Conservation (phyloP, 2,113 vertebrate species). For the Mesitornis unicolor region DNA sequence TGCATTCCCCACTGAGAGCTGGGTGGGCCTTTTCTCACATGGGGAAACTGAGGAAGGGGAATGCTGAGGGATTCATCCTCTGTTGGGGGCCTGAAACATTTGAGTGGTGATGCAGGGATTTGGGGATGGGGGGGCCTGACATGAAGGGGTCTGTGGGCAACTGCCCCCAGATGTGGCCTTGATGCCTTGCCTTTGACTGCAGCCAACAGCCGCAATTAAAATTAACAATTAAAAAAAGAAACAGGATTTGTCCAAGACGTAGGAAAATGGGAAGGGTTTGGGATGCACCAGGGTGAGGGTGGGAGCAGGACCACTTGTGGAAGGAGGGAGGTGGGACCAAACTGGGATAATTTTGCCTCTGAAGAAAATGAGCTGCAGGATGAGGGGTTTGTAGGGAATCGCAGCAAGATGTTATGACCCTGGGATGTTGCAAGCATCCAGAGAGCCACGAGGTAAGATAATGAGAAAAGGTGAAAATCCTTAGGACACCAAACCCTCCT, state of each 20-base stretch:
- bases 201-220: neutral
- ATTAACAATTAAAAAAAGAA: no score
- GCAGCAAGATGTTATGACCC: accelerated
- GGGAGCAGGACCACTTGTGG: neutral
- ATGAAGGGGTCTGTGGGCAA: neutral
- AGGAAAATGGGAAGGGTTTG: neutral
- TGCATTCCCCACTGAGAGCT: neutral
- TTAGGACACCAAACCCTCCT: neutral
- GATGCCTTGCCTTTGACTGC: neutral
- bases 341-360: accelerated
- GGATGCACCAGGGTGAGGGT: neutral
- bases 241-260: neutral
- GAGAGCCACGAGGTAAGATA: neutral
- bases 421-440: neutral
- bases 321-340: neutral
- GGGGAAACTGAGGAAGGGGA: neutral
- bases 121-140: neutral
- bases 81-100: neutral
- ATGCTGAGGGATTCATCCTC: accelerated
- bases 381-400: accelerated
- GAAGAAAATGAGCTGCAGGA: neutral
- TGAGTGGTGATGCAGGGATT: neutral
- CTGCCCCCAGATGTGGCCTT: neutral
- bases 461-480: neutral
- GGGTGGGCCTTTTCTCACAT: accelerated